Conservation (phyloP, 2,888 invertebrate genomes). For the Agrotis segetum region DNA sequence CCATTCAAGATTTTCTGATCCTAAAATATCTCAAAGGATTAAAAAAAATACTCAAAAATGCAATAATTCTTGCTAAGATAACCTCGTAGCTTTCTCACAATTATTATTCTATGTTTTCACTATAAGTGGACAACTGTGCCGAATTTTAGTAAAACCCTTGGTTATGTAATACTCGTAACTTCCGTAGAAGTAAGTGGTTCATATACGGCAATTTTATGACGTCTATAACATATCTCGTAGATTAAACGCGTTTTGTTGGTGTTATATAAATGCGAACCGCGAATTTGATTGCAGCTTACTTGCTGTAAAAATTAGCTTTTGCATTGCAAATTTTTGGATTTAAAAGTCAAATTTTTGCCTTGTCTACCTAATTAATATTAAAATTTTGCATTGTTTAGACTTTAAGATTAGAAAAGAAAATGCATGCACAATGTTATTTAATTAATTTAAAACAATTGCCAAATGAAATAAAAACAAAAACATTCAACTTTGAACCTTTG, state of each 20-base stretch:
- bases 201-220: constrained; percentile 28
- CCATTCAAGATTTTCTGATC: no score
- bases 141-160: constrained; percentile 36
- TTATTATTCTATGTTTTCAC: constrained; percentile 50
- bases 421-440: neutral
- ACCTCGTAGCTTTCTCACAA: constrained; percentile 35
- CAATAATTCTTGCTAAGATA: neutral
- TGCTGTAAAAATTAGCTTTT: no score
- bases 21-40: no score
- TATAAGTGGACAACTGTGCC: constrained; percentile 22
- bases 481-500: no score
- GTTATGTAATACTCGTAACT: constrained; percentile 37
- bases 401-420: neutral
- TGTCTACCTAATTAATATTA: no score
- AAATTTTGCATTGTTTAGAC: neutral
- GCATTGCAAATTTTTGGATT: neutral
- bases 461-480: no score
- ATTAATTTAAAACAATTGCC: neutral
- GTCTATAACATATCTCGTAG: constrained; percentile 25
- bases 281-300: neutral
- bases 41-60: no score
- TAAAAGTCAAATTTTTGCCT: neutral
- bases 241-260: neutral
- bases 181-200: constrained; percentile 45
- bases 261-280: constrained; percentile 25